Base-by-base conservation (phyloP, 2,113 vertebrate genomes). In the Pelusios castaneus region DNA sequence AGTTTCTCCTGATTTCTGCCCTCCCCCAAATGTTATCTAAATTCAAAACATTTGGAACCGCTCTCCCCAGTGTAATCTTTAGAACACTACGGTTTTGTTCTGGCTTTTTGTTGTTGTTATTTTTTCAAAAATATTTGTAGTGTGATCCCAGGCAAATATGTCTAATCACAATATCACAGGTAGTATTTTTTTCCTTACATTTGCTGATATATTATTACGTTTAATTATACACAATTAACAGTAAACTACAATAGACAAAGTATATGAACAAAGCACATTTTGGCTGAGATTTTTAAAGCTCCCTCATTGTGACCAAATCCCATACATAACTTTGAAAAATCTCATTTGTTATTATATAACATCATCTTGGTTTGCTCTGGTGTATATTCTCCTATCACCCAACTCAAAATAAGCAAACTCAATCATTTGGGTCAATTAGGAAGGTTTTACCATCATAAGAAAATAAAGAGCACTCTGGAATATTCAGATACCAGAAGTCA, bases 201-300 rank as follows among this genome's bases (percentile, higher is more conserved):
- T 88, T 95, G 94, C 96, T 95, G 96, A 83, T 89, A 81, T 89
- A 96, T 97, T 97, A 96, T 97, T 95, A 82, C 82, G 78, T 90
- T 94, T 94, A 94, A 97, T 97, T 97, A 97, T 96, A 88, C 87
- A 82, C 89, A 86, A 87, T 86, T 93, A 95, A 94, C 92, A 96
- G 92, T 91, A 95, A 95, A 93, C 84, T 67, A 97, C 94, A 96
- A 93, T 87, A 88, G 91, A 87, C 95, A 89, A 95, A 96, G 94
- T 94, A 95, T 90, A 97, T 94, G 93, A 95, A 97, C 95, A 95
- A 96, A 75, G 9, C 86, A 38, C 95, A 84, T 82, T 94, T 88
- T 95, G 95, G 95, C 94, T 93, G 89, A 88, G 73, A 90, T 90
- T 89, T 94, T 91, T 90, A 75, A 75, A 75, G 70, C 70, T 24